A percentile compares a stretch with the other conserved stretches of the same genome.
Conservation (phyloP, 2,113 vertebrate genomes). For the Pseudorectes ferrugineus region DNA sequence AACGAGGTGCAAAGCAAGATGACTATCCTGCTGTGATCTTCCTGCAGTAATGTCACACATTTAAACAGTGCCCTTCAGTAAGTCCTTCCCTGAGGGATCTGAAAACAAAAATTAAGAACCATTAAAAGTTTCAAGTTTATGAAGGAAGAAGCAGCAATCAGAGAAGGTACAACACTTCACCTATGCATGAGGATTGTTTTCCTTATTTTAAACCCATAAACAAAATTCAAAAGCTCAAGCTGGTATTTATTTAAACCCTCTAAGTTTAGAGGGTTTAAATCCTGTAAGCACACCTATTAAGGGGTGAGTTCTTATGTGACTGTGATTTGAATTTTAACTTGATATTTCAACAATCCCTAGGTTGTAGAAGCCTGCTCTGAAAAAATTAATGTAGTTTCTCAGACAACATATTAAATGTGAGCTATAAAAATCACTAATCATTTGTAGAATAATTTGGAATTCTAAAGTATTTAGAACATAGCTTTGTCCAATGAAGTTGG, state of each 20-base stretch:
- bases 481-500: neutral
- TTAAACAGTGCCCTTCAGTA: conserved; percentile 52
- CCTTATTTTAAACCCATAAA: neutral
- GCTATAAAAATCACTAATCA: neutral
- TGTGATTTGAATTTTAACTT: neutral
- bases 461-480: neutral
- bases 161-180: neutral
- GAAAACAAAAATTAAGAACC: conserved; percentile 12
- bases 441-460: neutral
- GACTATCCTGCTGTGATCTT: conserved; percentile 24
- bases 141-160: neutral
- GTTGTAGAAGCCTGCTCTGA: neutral
- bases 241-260: neutral
- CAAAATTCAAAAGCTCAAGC: neutral
- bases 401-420: neutral
- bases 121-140: neutral
- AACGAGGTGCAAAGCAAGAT: conserved; percentile 36
- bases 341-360: neutral
- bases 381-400: neutral
- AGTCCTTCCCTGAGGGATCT: conserved; percentile 56
- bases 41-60: conserved; percentile 49
- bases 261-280: neutral
- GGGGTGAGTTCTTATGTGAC: neutral
- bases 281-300: neutral
- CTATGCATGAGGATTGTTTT: neutral